Evolutionary conservation across 2,888 invertebrate species (phyloP), one percentile per base, ranked within the genome.

Genomic region (Polylopha cassiicola): DNA sequence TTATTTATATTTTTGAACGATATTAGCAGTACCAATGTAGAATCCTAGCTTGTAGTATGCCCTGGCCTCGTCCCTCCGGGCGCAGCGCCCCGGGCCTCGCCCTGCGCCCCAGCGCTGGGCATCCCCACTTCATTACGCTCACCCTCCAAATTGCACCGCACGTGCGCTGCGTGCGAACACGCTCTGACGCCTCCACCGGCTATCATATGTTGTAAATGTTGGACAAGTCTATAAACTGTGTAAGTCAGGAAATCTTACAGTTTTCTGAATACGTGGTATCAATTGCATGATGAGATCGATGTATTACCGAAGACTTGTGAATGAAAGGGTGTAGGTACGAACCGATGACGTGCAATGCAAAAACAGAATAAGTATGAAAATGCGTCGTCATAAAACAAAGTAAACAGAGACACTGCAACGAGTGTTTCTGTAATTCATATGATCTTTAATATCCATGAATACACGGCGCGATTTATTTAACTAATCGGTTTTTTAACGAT

Each of bases 101-200:
- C 15, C 37, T 49, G 41, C 36, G 41, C 39, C 48, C 39, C 61
- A 71, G 71, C 76, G 78, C 75, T 56, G 69, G 59, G 53, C 58
- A 58, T 66, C 78, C 82, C 79, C 69, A 70, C 78, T 80, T 84
- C 78, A 81, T 80, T 80, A 78, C 67, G 56, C 52, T 54, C 50
- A 58, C 63, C 77, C 77, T 69, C 65, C 64, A 65, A 68, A 71
- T 71, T 68, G 73, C 65, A 61, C 52, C 66, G 73, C 77, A 77
- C 81, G 82, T 80, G 82, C 63, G 73, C 63, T 60, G 77, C 72
- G 69, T 73, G 71, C 73, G 52, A 68, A 66, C 63, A 55, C 65
- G 70, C 65, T 61, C 60, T 73, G 71, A 62, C 74, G 71, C 80
- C 80, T 77, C 70, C 65, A 65, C 55, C 59, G 48, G 59, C 51